These are phyloP conservation scores for Danionella cerebrum DNA, from an alignment of 2,113 vertebrate species.

Conservation along the genomic window DNA sequence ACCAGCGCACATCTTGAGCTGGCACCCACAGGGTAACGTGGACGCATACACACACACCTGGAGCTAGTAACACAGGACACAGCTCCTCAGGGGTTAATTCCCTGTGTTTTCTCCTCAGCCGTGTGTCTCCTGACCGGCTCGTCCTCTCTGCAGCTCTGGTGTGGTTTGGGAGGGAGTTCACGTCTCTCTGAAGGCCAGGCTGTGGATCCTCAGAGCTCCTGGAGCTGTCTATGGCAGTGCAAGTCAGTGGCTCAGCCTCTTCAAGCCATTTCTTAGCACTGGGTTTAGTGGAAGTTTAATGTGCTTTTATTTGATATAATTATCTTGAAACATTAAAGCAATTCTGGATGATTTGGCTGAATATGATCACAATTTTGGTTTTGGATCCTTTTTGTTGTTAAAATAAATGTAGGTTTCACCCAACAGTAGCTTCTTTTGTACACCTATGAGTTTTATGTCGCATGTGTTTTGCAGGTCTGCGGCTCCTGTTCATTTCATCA, in stretches of 20 bases:
- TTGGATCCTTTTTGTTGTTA: too few relatives aligned
- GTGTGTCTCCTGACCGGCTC: constrained; percentile 84
- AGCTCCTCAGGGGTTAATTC: background rate
- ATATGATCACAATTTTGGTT: too few relatives aligned
- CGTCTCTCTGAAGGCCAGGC: constrained; percentile 49
- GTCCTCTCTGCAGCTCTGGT: constrained; percentile 84
- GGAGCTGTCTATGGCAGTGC: constrained; percentile 91
- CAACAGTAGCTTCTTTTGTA: too few relatives aligned
- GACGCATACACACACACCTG: too few relatives aligned
- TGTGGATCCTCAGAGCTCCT: constrained; percentile 55
- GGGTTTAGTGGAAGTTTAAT: too few relatives aligned
- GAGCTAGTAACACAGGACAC: too few relatives aligned
- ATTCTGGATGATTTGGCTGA: too few relatives aligned
- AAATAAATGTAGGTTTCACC: too few relatives aligned
- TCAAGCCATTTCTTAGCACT: too few relatives aligned
- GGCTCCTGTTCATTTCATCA: constrained; percentile 83
- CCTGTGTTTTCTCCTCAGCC: constrained; percentile 55
- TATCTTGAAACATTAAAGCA: too few relatives aligned
- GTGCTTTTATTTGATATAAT: too few relatives aligned
- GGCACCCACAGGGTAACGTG: constrained; percentile 86
- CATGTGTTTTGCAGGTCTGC: constrained; percentile 71
- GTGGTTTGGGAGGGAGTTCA: constrained; percentile 52
- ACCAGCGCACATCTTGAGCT: constrained; percentile 80
- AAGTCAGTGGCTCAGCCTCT: constrained; percentile 89
- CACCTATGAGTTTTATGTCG: too few relatives aligned